Base-by-base conservation (phyloP, 2,888 invertebrate species). In the Glaucopsyche alexis region DNA sequence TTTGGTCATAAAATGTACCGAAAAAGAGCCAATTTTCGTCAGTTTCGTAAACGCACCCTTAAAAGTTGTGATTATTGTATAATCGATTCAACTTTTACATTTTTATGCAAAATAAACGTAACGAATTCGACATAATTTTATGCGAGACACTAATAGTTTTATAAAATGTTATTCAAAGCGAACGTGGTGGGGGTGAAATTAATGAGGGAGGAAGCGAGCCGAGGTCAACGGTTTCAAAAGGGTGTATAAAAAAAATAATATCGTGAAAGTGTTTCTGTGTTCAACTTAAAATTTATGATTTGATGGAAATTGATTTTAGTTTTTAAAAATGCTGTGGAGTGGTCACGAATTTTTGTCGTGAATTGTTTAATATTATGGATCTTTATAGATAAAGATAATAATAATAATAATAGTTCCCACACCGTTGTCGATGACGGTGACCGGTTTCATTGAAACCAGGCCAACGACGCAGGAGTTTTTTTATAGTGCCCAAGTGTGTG, bases 191-290 rank as follows among this genome's bases (percentile, higher is more conserved):
- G 45, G 13, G 69, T 69, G 49, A 69, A 69, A 69, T 47, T 69
- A 69, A 69, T 69, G 69, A 69, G 69, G 49, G 69, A 47, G 47
- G 19, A 47, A 29, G 45, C 67, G 45, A 16, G 29, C 19, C 16
- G 49, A 47, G 47, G 69, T 69, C 47, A 69, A 69, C 69, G 45
- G 19, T 69, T 47, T 69, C 45, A 19, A 69, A 69, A 69, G 69
- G 47, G 69, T 60, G 45, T 69, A 47, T 69, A 47, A 69, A 69
- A 69, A 69, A 29, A 69, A 38, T 69, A 69, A 69, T 69, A 29
- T 69, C 19, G 29, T 69, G 14, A 69, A 47, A 69, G 69, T 69
- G 49, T 69, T 69, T 69, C 47, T 47, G 69, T 69, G 69, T 69
- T 47, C 47, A 47, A 47, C 45, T 49, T 19, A 19, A 67, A 67